Percentiles rank a stretch among this genome's conserved stretches.
These are phyloP conservation scores for Halcyon senegalensis DNA, from an alignment of 2,113 vertebrate species.

Conservation along the genomic window DNA sequence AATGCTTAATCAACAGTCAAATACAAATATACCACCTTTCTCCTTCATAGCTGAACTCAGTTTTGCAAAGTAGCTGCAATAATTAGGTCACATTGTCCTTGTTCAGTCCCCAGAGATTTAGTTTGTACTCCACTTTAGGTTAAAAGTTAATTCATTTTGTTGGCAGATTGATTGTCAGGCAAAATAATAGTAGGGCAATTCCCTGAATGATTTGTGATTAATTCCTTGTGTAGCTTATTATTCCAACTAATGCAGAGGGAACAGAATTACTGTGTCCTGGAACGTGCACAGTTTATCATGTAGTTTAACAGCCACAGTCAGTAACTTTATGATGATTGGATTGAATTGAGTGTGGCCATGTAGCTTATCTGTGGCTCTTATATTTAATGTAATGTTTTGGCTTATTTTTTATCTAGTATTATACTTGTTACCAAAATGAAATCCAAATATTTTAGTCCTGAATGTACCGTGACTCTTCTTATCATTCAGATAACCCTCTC, in stretches of 20 bases:
- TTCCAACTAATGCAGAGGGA: conserved; percentile 14
- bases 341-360: neutral
- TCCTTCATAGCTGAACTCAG: conserved; percentile 18
- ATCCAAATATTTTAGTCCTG: neutral
- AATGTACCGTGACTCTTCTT: neutral
- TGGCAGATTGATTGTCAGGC: conserved; percentile 63
- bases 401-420: neutral
- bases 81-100: conserved; percentile 65
- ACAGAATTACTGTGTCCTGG: neutral
- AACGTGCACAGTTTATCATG: neutral
- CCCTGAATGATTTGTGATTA: conserved; percentile 48
- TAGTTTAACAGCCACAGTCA: neutral
- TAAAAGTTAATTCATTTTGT: conserved; percentile 70
- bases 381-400: neutral
- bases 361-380: neutral
- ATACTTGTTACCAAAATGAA: neutral
- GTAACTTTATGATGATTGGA: neutral
- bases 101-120: conserved; percentile 31
- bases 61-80: conserved; percentile 42
- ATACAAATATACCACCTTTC: neutral
- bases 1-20: neutral
- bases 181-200: conserved; percentile 62
- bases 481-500: neutral
- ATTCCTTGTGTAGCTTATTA: conserved; percentile 30
- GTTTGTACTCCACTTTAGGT: conserved; percentile 37